Percentiles rank a stretch among this genome's conserved stretches.
phyloP scores from a whole-genome alignment of 2,888 invertebrate genomes.

The Drosophila quinaria region DNA sequence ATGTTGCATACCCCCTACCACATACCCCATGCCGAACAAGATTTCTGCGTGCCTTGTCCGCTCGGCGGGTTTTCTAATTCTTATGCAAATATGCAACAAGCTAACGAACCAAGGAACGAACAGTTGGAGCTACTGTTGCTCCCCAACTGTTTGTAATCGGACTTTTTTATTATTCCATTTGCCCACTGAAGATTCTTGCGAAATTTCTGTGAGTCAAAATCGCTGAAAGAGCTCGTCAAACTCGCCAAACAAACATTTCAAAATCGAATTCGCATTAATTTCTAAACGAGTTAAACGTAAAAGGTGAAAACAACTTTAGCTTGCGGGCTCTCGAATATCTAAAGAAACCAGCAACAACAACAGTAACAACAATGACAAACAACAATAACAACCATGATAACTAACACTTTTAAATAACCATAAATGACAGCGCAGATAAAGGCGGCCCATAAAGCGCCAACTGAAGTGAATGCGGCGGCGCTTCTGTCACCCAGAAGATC shows the following conservation, averaged over 20 bases:
- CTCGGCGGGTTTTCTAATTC: constrained; percentile 73
- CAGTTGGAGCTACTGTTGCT: constrained; percentile 46
- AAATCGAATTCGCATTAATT: constrained; percentile 75
- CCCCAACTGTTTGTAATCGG: constrained; percentile 61
- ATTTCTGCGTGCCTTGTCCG: constrained; percentile 64
- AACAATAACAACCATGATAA: constrained; percentile 59
- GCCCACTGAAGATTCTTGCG: constrained; percentile 53
- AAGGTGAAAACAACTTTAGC: constrained; percentile 58
- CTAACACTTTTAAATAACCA: constrained; percentile 62
- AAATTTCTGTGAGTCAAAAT: constrained; percentile 68
- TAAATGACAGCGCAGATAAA: constrained; percentile 65
- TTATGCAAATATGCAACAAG: constrained; percentile 75
- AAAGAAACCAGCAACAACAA: constrained; percentile 31
- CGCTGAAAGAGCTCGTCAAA: constrained; percentile 37
- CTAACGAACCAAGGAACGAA: constrained; percentile 23
- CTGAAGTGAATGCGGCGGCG: constrained; percentile 44
- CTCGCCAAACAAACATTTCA: constrained; percentile 49
- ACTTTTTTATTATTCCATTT: constrained; percentile 45
- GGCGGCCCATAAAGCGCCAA: constrained; percentile 57
- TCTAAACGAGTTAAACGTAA: constrained; percentile 65
- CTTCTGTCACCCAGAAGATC: constrained; percentile 46
- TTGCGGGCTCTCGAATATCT: constrained; percentile 21
- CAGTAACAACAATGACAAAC: constrained; percentile 18
- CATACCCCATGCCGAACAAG: constrained; percentile 59
- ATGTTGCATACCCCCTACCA: constrained; percentile 9